Base-by-base conservation (phyloP, 1,140 invertebrate species). In the Aphelenchoides avenae region DNA sequence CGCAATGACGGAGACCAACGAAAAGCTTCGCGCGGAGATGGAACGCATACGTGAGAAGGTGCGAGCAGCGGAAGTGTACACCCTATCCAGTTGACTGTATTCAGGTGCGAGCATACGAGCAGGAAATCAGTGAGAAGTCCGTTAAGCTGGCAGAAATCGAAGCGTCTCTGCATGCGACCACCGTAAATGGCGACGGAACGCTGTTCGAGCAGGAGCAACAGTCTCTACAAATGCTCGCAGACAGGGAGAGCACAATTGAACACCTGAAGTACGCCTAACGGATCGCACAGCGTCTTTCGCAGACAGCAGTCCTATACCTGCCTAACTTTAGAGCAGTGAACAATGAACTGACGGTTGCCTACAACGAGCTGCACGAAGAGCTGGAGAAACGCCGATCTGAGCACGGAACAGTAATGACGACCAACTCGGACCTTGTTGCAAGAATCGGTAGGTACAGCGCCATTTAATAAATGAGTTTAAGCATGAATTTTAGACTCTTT, bases 361-460 rank as follows among this genome's bases (percentile, higher is more conserved):
- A 55, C 30, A 55, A 55, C 29, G 53, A 55, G 15, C 22, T 54
- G 11, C 24, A 18, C 54, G 29, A 48, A 39, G 31, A 59, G 39
- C 18, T 55, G 5, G 54, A 54, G 20, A 34, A 60, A 2, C 26
- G 39, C 24, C 52, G 30, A 30, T 27, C 24, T 40, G 24, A 52
- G 22, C 31, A 29, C n/a, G 20, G 15, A n/a, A 15, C 51, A 5
- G 3, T 49, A 5, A 24, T 27, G 13, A 49, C 34, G 3, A 53
- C 49, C 34, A 56, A 49, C 30, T 26, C n/a, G 18, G 51, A 53
- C 13, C 20, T 53, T 6, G 29, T 52, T 26, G 27, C 22, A 11
- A 53, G 49, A 53, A 53, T 53, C 18, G 51, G 51, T 53, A 6
- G 27, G 27, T 13, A 20, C 53, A 2, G 24, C 20, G 15, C 13